These are phyloP conservation scores for Nomia melanderi DNA, from an alignment of 1,140 invertebrate genomes.

Conservation along the genomic window DNA sequence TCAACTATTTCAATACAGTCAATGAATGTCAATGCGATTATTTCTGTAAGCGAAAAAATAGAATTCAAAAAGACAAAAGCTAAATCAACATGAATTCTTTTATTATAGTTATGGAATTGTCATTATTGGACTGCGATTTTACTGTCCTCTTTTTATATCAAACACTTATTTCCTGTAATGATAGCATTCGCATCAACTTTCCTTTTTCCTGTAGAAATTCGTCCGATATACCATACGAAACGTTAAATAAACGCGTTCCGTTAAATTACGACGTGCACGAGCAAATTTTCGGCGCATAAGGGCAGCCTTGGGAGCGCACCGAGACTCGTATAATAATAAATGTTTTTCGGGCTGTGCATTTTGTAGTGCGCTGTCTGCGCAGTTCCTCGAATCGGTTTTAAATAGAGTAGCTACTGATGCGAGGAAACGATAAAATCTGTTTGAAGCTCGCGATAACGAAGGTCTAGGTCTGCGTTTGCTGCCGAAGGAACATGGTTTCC, in stretches of 20 bases:
- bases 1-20: too few relatives aligned
- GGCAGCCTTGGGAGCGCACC: background rate
- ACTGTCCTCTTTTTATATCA: background rate
- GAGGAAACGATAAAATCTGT: background rate
- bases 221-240: background rate
- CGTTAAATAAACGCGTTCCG: background rate
- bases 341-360: background rate
- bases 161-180: background rate
- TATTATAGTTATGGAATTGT: too few relatives aligned
- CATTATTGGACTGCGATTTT: background rate
- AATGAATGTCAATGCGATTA: too few relatives aligned
- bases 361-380: background rate
- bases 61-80: too few relatives aligned
- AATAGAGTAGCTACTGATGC: background rate
- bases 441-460: background rate
- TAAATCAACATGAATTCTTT: too few relatives aligned
- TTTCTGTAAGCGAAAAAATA: too few relatives aligned
- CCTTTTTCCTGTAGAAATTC: too few relatives aligned
- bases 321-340: conserved; percentile 5
- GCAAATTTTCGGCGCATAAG: background rate
- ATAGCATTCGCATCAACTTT: background rate
- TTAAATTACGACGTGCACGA: background rate
- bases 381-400: background rate
- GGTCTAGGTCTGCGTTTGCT: background rate
- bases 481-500: too few relatives aligned